Evolutionary conservation across 2,113 vertebrate species (phyloP).

Genomic region (Labeo rohita): DNA sequence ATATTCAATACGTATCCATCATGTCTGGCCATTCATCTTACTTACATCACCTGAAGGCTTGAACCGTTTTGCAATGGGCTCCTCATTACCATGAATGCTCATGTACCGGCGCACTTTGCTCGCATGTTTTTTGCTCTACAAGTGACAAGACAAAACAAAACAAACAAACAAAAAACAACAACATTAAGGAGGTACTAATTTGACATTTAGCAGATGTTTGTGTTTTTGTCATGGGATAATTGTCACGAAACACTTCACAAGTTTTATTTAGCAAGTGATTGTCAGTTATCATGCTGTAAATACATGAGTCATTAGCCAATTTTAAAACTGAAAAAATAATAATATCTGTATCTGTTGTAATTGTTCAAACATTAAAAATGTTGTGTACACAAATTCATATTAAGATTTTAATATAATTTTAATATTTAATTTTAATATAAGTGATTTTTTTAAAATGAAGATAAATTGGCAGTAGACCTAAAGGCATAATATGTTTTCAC

Average conservation of each 20-base stretch:
- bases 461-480: too few relatives aligned
- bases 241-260: background rate
- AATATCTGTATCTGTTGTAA: too few relatives aligned
- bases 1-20: background rate
- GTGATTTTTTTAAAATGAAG: too few relatives aligned
- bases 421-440: too few relatives aligned
- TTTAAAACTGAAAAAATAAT: too few relatives aligned
- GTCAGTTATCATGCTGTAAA: background rate
- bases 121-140: slow-evolving; percentile 96
- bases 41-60: slow-evolving; percentile 69
- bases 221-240: background rate
- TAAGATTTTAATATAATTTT: too few relatives aligned
- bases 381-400: too few relatives aligned
- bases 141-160: slow-evolving; percentile 36
- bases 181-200: background rate
- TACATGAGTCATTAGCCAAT: background rate
- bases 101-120: slow-evolving; percentile 93
- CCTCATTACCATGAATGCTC: slow-evolving; percentile 82
- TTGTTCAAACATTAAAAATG: too few relatives aligned
- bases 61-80: slow-evolving; percentile 68
- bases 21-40: background rate
- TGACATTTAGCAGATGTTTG: background rate
- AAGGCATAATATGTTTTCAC: too few relatives aligned
- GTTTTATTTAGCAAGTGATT: background rate
- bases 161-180: background rate